phyloP scores from a whole-genome alignment of 2,797 vertebrate genomes.

The Chromobotia macracanthus region DNA sequence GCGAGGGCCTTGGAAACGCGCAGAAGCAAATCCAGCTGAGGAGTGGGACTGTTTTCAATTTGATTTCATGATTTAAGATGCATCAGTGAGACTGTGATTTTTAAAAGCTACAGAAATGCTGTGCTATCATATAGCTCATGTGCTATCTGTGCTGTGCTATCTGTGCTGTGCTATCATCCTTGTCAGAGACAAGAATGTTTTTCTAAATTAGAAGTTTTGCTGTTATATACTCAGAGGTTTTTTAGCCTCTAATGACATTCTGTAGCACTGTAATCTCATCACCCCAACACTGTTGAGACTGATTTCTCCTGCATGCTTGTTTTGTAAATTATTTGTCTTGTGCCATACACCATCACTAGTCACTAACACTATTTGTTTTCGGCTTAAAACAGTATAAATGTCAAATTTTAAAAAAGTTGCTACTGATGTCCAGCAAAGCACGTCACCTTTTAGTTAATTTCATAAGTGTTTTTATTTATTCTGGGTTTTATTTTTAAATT shows the following conservation, averaged over 20 bases:
- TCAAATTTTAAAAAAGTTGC: slow-evolving; percentile 28
- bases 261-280: background rate
- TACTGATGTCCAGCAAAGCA: slow-evolving; percentile 50
- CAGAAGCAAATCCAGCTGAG: slow-evolving; percentile 42
- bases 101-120: slow-evolving; percentile 21
- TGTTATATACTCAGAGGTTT: slow-evolving; percentile 38
- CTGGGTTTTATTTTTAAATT: slow-evolving; percentile 5
- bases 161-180: slow-evolving; percentile 32
- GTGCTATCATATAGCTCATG: slow-evolving; percentile 30
- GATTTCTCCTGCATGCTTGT: slow-evolving; percentile 33
- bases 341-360: slow-evolving; percentile 20
- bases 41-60: slow-evolving; percentile 1
- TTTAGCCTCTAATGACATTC: slow-evolving; percentile 7
- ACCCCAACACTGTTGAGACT: slow-evolving; percentile 23
- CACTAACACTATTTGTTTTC: slow-evolving; percentile 34
- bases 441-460: slow-evolving; percentile 44
- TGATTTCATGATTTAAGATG: slow-evolving; percentile 4
- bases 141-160: no score
- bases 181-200: slow-evolving; percentile 48
- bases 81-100: slow-evolving; percentile 29
- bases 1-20: slow-evolving; percentile 30
- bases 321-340: slow-evolving; percentile 47
- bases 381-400: slow-evolving; percentile 18
- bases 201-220: slow-evolving; percentile 48
- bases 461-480: slow-evolving; percentile 54